Evolutionary conservation across 1,140 invertebrate species (phyloP), one percentile per base, ranked within the genome.

Genomic region (Drosophila lacertosa): DNA sequence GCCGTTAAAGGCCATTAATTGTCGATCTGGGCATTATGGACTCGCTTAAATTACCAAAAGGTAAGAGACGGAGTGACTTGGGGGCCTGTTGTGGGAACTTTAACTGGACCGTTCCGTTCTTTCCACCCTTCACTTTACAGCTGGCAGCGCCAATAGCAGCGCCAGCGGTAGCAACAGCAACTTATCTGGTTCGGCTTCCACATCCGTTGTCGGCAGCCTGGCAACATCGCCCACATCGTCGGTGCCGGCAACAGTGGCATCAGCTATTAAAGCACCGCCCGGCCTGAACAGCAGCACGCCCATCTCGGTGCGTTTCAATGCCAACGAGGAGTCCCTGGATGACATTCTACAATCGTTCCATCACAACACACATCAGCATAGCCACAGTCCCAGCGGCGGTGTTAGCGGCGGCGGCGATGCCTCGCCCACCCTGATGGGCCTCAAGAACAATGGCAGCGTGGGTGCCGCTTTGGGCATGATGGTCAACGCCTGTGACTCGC

Each of bases 331-430:
- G 62, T 89, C 86, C n/a, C 72, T 90, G 18, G 89, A 89, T 50
- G 89, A 89, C 45, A 84, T 90, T 32, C 77, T 90, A 57, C 89
- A 91, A 66, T 81, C 86, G 54, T 90, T 90, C 68, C 84, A 90
- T 57, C 86, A 89, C 16, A 89, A 48, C 45, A 69, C 70, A 37
- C 59, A 62, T 35, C 66, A 54, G 42, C 47, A 50, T 42, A 69
- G 59, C 53, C 77, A 73, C 63, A 86, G 82, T 53, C 78, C 74
- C 44, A 84, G 75, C 45, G 81, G 78, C 24, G 70, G 70, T 7
- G 66, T 65, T 1, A 66, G 66, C 35, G 78, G 77, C 26, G 78
- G 64, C 0, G 79, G 80, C 6, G 81, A 84, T 47, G 80, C 57
- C 9, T 89, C 84, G 24, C 79, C 83, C 47, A 72, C 54, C 11